phyloP scores from a whole-genome alignment of 2,797 vertebrate genomes.

The Manis crassicaudata region DNA sequence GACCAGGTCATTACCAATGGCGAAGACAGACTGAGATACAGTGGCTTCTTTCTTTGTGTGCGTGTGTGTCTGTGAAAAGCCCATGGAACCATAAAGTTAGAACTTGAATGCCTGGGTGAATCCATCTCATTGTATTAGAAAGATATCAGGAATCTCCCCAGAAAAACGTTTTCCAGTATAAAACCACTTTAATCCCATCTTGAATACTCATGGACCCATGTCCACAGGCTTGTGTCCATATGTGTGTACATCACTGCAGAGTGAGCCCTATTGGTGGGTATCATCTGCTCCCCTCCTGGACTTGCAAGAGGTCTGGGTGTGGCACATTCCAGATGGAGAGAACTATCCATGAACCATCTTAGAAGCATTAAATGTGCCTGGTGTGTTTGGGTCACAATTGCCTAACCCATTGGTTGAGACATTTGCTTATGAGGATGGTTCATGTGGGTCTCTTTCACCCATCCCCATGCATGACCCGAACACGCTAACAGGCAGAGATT shows the following conservation, averaged over 20 bases:
- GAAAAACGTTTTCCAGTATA: neutral
- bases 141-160: conserved; percentile 9
- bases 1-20: neutral
- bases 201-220: neutral
- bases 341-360: accelerated
- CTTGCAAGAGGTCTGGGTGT: neutral
- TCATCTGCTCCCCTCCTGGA: neutral
- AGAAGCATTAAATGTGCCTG: neutral
- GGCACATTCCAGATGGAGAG: neutral
- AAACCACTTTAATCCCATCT: neutral
- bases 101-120: neutral
- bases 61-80: neutral
- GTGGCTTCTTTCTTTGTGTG: too few relatives aligned
- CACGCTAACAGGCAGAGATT: neutral
- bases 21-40: neutral
- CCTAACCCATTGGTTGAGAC: neutral
- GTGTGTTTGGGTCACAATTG: neutral
- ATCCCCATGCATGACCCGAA: neutral
- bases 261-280: accelerated
- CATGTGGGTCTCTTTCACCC: accelerated
- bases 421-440: neutral
- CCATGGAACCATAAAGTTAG: neutral
- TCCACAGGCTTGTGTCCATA: neutral
- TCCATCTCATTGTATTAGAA: neutral
- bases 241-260: neutral